These are phyloP conservation scores for Apogon hyalosoma DNA, from an alignment of 2,797 vertebrate species.

Conservation along the genomic window DNA sequence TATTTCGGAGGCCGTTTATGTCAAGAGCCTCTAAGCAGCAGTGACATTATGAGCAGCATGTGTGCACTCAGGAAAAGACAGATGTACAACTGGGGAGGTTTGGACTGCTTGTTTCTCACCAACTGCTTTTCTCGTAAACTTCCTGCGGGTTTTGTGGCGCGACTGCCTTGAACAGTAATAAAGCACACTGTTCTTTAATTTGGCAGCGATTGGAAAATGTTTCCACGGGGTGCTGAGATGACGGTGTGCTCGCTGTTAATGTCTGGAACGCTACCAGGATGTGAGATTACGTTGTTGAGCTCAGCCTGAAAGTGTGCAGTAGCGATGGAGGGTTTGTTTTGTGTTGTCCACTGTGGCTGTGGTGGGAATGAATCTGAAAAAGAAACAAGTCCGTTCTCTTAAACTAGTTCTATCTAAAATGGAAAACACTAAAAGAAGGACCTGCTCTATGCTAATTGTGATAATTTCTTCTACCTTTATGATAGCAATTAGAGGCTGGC, in stretches of 20 bases:
- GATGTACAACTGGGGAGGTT: slow-evolving; percentile 40
- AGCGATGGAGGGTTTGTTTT: too few relatives aligned
- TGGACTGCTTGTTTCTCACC: slow-evolving; percentile 48
- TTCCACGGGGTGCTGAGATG: slow-evolving; percentile 31
- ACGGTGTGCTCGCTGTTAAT: background rate
- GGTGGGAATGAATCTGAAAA: too few relatives aligned
- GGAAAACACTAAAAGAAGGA: too few relatives aligned
- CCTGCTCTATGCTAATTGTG: too few relatives aligned
- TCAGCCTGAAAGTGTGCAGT: background rate
- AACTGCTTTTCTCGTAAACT: slow-evolving; percentile 65
- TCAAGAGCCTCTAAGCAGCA: background rate
- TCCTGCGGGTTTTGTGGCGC: slow-evolving; percentile 54
- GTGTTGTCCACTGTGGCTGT: too few relatives aligned
- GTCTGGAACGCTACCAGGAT: slow-evolving; percentile 21
- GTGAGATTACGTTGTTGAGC: slow-evolving; percentile 10
- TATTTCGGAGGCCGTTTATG: background rate
- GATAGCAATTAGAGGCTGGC: too few relatives aligned
- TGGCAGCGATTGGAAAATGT: slow-evolving; percentile 50
- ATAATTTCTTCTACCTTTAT: too few relatives aligned
- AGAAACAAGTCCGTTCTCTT: too few relatives aligned
- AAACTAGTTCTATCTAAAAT: too few relatives aligned
- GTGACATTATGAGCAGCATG: slow-evolving; percentile 20
- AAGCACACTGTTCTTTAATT: slow-evolving; percentile 51
- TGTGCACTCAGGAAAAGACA: slow-evolving; percentile 31
- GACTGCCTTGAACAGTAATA: slow-evolving; percentile 42